These are phyloP conservation scores for Lateolabrax maculatus DNA, from an alignment of 2,797 vertebrate species.

Conservation along the genomic window DNA sequence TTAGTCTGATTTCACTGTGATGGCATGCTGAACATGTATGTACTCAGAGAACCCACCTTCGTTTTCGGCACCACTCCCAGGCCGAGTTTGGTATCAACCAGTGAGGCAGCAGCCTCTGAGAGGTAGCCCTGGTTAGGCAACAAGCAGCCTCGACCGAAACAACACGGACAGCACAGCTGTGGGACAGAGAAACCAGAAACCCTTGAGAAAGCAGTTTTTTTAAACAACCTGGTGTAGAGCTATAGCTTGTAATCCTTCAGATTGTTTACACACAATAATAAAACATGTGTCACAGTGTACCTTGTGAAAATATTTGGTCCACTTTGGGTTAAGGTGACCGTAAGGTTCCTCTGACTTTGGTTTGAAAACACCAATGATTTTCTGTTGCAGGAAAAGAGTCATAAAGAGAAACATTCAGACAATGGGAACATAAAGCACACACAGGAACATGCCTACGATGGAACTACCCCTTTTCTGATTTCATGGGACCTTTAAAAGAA, in stretches of 20 bases:
- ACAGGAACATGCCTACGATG: neutral
- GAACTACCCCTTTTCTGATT: neutral
- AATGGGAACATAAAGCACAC: neutral
- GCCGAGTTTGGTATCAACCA: conserved; percentile 94
- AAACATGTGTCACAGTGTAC: conserved; percentile 28
- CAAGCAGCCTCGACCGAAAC: conserved; percentile 97
- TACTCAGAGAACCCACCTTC: conserved; percentile 85
- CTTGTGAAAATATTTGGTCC: conserved; percentile 99
- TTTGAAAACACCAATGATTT: conserved; percentile 96
- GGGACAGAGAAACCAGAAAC: neutral
- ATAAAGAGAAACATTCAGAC: neutral
- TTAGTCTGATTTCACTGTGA: neutral
- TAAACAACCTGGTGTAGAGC: neutral
- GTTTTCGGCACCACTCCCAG: conserved; percentile 96
- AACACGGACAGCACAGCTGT: conserved; percentile 95
- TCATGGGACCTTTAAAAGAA: neutral
- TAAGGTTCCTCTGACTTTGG: conserved; percentile 99
- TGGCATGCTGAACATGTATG: neutral
- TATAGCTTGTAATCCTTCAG: neutral
- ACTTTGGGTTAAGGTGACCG: conserved; percentile 98
- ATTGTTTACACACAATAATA: neutral
- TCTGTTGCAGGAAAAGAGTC: conserved; percentile 81
- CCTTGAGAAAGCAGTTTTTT: neutral
- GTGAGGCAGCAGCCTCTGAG: conserved; percentile 94
- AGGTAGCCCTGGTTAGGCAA: conserved; percentile 98